Evolutionary conservation across 2,113 vertebrate genomes (phyloP), one percentile per base, ranked within the genome.

Genomic region (Nibea albiflora): DNA sequence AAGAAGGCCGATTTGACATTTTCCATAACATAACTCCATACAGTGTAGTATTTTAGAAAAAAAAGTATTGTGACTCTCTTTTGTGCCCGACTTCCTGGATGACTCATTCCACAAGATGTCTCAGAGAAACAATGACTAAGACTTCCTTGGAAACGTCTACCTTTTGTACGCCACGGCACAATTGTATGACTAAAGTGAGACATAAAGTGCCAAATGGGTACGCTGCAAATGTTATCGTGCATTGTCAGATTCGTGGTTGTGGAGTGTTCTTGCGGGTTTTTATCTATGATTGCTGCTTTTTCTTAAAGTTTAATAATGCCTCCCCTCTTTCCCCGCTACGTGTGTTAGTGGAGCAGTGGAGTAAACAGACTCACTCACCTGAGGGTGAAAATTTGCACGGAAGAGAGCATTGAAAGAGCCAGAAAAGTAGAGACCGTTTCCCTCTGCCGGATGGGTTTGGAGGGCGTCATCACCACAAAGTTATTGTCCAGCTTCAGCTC

Each of bases 381-480:
- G 77, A 99, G 93, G 28, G 96, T 94, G 92, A 99, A 99, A 68
- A 96, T 95, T 47, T 98, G 97, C 87, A 97, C 94, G 0, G 96
- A 93, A 35, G 97, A 96, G 17, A 97, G 96, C 47, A 94, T 95
- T 26, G 96, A 92, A 5, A 98, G 65, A 0, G 96, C 96, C 89
- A 99, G 94, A 4, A 95, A 96, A 8, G 95, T 94, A 0, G 95
- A 96, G 57, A 98, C 94, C 0, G 97, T 95, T 24, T 97, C 97
- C 56, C 97, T 97, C 53, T 96, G 97, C 4, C 95, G 96, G 72
- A 96, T 95, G 0, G 98, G 97, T 83, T 94, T 95, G 11, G 97
- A 96, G 0, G 97, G 97, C n/a, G 97, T 88, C 96, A 97, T 96
- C 85, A 99, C 85, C 62, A 93, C 95, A 50, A 98, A 89, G 63